These are phyloP conservation scores for Galagoides demidoff DNA, from an alignment of 2,797 vertebrate species.

Conservation along the genomic window DNA sequence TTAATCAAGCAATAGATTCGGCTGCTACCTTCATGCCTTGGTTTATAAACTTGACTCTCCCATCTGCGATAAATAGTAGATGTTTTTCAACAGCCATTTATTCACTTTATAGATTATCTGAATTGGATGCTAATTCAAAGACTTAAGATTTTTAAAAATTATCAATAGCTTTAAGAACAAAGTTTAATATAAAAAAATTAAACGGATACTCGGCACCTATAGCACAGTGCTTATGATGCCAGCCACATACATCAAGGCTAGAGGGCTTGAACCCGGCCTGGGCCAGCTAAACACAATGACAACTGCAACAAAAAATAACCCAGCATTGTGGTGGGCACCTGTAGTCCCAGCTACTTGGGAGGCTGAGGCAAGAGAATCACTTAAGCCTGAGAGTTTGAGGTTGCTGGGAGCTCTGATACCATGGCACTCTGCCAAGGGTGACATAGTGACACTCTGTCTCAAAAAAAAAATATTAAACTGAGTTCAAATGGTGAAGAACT, in stretches of 20 bases:
- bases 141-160: background rate
- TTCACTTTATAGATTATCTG: background rate
- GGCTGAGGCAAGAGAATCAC: no score
- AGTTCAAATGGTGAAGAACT: background rate
- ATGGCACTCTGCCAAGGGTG: no score
- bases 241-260: no score
- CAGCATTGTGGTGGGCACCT: no score
- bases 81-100: background rate
- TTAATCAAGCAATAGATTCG: constrained; percentile 5
- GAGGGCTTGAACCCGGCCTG: no score
- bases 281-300: no score
- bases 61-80: background rate
- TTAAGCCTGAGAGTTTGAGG: no score
- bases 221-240: no score
- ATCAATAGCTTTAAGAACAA: constrained; percentile 8
- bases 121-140: constrained; percentile 7
- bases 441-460: no score
- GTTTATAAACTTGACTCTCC: background rate
- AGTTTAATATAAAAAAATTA: constrained; percentile 16
- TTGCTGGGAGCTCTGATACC: no score
- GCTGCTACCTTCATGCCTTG: background rate
- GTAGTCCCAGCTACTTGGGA: no score
- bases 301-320: no score
- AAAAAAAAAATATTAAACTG: background rate
- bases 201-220: background rate